Base-by-base conservation (phyloP, 2,888 invertebrate genomes). In the Eucera pruinosa region DNA sequence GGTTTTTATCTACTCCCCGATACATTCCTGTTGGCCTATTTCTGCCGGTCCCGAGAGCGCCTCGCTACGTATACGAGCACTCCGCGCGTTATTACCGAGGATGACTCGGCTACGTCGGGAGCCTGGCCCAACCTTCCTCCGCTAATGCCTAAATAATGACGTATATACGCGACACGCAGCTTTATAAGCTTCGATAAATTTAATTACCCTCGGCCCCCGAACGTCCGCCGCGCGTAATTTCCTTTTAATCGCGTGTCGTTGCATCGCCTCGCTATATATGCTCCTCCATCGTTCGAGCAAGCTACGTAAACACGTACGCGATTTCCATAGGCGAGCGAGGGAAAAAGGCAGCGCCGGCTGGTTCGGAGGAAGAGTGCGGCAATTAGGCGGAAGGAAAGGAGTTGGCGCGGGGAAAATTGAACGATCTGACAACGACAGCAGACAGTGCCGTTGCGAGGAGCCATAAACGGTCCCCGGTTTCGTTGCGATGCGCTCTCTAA, bases 11-110 rank as follows among this genome's bases (percentile, higher is more conserved):
- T 65, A 41, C 67, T 60, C 64, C 25, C 20, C 65, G 54, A 45
- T 33, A 13, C 65, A 72, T 52, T 72, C 68, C 64, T 78, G 78
- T 73, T 75, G 68, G 80, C 75, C 80, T 80, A 70, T 75, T 78
- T 70, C 54, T 75, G 62, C 27, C 72, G 52, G 57, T 23, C 76
- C 52, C 60, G 48, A 50, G 62, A 52, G 18, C 69, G 75, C 30
- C n/a, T 60, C 80, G 79, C 76, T 71, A 73, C 69, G 67, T 81
- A 80, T 65, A 67, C 78, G 71, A 80, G 81, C 78, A 78, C 81
- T 83, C 84, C 82, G 83, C 82, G 83, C 85, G 86, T 90, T 91
- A 91, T 91, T 91, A 91, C 88, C 87, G 86, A 86, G 88, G 84
- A 90, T 91, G 91, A 91, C 91, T 90, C 79, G 84, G 84, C 91